phyloP scores from a whole-genome alignment of 2,113 vertebrate genomes.

The Columba livia region DNA sequence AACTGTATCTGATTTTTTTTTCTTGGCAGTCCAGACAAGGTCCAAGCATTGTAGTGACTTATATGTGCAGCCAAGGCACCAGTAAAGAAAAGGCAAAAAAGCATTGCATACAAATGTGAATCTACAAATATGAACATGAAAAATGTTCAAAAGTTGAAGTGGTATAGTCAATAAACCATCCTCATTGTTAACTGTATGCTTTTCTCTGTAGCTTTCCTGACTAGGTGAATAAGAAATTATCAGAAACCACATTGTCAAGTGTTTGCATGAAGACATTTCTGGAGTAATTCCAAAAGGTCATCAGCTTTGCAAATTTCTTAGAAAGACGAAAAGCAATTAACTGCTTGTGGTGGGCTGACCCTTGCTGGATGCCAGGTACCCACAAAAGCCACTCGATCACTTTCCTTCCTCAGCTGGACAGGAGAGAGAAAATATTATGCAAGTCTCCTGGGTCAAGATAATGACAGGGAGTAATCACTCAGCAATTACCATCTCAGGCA shows the following conservation, averaged over 20 bases:
- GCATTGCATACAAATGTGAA: no score
- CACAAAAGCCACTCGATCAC: no score
- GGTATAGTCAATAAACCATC: background rate
- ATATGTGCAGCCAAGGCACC: background rate
- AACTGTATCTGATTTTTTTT: background rate
- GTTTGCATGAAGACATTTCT: background rate
- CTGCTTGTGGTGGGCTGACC: background rate
- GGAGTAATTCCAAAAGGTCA: slow-evolving; percentile 24
- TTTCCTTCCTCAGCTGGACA: no score
- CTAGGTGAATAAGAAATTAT: background rate
- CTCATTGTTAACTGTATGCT: background rate
- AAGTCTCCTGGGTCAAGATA: no score
- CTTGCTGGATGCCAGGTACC: no score
- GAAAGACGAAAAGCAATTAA: slow-evolving; percentile 56
- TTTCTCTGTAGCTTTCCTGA: background rate
- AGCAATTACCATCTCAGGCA: no score
- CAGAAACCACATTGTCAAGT: background rate
- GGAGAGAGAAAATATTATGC: no score
- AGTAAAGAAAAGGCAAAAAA: background rate
- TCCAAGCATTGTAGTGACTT: background rate
- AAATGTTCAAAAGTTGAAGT: background rate
- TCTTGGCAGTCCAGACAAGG: background rate
- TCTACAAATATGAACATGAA: background rate
- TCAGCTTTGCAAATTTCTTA: slow-evolving; percentile 14
- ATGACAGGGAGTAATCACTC: no score